Evolutionary conservation across 2,113 vertebrate species (phyloP).

Genomic region (Hippolais icterina): DNA sequence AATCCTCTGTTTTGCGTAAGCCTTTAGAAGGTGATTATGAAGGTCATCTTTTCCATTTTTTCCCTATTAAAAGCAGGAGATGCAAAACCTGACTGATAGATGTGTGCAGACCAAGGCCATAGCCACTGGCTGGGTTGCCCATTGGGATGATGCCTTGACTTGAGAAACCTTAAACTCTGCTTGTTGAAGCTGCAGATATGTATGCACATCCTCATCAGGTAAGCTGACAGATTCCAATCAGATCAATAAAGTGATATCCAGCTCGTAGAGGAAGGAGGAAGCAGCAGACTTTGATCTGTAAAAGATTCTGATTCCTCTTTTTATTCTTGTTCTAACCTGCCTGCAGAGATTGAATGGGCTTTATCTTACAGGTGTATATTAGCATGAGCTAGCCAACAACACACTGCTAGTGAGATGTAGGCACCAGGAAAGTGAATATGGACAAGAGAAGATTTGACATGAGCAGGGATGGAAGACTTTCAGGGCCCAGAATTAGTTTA

Average conservation of each 20-base stretch:
- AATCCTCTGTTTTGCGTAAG: background rate
- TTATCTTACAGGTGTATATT: background rate
- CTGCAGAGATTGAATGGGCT: background rate
- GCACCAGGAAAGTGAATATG: background rate
- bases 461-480: background rate
- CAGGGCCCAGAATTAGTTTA: background rate
- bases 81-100: background rate
- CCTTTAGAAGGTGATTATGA: background rate
- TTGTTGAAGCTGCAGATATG: background rate
- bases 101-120: background rate
- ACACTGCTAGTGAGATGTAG: background rate
- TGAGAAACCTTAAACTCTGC: background rate
- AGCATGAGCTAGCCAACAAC: background rate
- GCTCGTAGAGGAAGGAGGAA: background rate
- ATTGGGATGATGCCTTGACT: background rate
- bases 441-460: background rate
- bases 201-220: background rate
- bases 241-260: background rate
- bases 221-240: background rate
- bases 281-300: background rate
- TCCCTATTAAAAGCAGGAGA: background rate
- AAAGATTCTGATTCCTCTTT: background rate
- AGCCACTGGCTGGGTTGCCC: background rate
- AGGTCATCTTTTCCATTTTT: background rate
- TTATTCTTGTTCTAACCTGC: background rate